Evolutionary conservation across 1,140 invertebrate species (phyloP).

Genomic region (Acromyrmex heyeri): DNA sequence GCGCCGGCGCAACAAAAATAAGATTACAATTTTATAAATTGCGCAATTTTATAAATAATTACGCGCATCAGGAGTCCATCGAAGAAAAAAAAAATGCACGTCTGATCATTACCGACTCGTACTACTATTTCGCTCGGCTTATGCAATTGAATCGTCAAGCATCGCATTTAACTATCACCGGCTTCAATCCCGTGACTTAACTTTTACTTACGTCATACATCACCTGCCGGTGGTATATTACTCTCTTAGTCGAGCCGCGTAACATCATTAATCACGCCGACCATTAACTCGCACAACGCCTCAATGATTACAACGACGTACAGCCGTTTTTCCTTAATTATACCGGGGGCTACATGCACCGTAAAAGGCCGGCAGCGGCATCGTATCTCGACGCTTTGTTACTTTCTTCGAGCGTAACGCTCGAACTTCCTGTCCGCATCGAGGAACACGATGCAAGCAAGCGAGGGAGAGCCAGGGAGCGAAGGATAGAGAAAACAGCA

Average conservation of each 20-base stretch:
- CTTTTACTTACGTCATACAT: conserved; percentile 52
- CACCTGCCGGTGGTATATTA: conserved; percentile 42
- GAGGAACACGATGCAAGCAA: conserved; percentile 12
- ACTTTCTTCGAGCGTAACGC: conserved; percentile 38
- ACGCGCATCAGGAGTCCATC: neutral
- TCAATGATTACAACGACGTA: conserved; percentile 56
- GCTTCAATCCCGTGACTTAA: conserved; percentile 14
- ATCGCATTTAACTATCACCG: conserved; percentile 1
- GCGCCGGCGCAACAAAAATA: no score
- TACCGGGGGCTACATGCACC: neutral
- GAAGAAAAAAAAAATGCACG: neutral
- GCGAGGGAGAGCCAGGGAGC: neutral
- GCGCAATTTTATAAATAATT: neutral
- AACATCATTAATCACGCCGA: conserved; percentile 59
- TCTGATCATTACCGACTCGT: neutral
- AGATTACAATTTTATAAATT: no score
- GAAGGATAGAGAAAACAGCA: conserved; percentile 20
- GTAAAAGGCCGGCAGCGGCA: conserved; percentile 30
- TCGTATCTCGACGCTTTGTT: conserved; percentile 50
- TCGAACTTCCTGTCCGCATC: conserved; percentile 25
- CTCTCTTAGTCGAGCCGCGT: conserved; percentile 27
- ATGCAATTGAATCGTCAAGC: conserved; percentile 51
- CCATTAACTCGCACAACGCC: conserved; percentile 56
- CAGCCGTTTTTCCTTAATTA: conserved; percentile 53
- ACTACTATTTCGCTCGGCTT: conserved; percentile 8